phyloP scores from a whole-genome alignment of 2,113 vertebrate species.

The Daubentonia madagascariensis region DNA sequence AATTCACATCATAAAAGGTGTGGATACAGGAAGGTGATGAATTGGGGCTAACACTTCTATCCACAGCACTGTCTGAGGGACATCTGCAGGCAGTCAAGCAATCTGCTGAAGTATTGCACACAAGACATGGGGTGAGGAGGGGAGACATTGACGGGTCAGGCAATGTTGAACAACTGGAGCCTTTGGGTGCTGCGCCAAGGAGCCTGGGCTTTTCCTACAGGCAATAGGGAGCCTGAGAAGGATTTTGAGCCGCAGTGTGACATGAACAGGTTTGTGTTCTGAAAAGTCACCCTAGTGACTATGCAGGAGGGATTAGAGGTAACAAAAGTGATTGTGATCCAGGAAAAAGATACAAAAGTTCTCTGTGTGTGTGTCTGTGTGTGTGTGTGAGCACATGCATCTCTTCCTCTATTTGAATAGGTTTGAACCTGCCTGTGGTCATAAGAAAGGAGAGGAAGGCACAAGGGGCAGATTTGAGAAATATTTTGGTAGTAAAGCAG shows the following conservation, averaged over 20 bases:
- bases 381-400: background rate
- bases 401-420: background rate
- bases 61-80: background rate
- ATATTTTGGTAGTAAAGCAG: background rate
- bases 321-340: background rate
- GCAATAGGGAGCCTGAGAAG: background rate
- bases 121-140: background rate
- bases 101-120: accelerated
- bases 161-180: accelerated
- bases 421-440: background rate
- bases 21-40: background rate
- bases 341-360: background rate
- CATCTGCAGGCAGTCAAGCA: no score
- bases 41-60: no score
- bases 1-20: background rate
- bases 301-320: background rate
- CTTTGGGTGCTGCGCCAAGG: background rate
- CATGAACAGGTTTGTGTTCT: background rate
- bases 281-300: background rate
- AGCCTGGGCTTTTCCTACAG: background rate
- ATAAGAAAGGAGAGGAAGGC: background rate
- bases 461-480: background rate
- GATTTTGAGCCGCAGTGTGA: background rate
- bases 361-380: background rate
- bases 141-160: background rate